phyloP scores from a whole-genome alignment of 2,113 vertebrate species.

The Mormyrus lacerda region DNA sequence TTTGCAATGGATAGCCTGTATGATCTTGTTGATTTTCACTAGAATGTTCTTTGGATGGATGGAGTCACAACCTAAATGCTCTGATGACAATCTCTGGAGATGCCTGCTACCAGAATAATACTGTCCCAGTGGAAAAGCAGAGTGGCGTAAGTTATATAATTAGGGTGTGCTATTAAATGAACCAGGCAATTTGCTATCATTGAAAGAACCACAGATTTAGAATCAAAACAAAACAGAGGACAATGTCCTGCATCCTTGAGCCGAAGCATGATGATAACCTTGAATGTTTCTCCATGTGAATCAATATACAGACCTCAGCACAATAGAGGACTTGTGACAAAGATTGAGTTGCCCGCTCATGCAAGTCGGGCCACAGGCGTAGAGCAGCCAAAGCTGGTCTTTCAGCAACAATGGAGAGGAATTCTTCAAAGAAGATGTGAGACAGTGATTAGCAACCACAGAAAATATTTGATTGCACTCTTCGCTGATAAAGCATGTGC shows the following conservation, averaged over 20 bases:
- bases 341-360: not conserved
- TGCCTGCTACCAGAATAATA: not conserved
- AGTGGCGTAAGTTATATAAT: not conserved
- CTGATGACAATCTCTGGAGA: not conserved
- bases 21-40: not conserved
- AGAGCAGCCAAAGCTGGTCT: not conserved
- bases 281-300: not conserved
- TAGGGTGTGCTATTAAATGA: not conserved
- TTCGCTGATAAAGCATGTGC: not conserved
- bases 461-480: not conserved
- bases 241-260: not conserved
- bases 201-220: not conserved
- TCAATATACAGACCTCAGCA: slow-evolving; percentile 5
- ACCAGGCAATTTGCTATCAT: not conserved
- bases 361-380: not conserved
- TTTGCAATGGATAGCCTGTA: not conserved
- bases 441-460: not conserved
- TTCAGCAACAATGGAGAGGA: not conserved
- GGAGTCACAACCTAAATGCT: not conserved
- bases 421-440: not conserved
- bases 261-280: not conserved
- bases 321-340: not conserved
- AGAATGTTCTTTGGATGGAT: not conserved
- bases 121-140: not conserved
- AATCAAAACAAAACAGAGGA: not conserved